Conservation (phyloP, 2,888 invertebrate species). For the Eupithecia exiguata region DNA sequence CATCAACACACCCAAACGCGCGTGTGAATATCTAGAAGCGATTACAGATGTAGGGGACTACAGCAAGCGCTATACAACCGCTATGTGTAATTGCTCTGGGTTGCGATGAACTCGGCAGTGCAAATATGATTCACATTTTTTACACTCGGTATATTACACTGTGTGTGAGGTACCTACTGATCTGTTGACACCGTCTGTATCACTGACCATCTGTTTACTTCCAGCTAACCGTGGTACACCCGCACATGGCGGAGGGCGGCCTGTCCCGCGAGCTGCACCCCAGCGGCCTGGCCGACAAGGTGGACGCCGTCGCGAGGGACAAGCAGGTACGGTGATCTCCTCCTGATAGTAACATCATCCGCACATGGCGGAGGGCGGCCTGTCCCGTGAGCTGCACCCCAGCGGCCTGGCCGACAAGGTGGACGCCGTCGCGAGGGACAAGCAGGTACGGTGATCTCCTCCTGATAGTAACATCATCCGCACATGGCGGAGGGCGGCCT, state of each 20-base stretch:
- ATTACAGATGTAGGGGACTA: too few species aligned
- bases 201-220: slow-evolving; percentile 18
- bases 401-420: slow-evolving; percentile 79
- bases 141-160: not conserved
- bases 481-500: slow-evolving; percentile 82
- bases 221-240: slow-evolving; percentile 94
- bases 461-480: slow-evolving; percentile 85
- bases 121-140: not conserved
- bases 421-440: slow-evolving; percentile 71
- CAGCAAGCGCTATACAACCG: too few species aligned
- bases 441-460: slow-evolving; percentile 47
- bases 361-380: slow-evolving; percentile 81
- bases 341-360: slow-evolving; percentile 85
- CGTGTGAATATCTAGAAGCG: too few species aligned
- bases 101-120: too few species aligned
- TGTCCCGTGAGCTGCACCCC: slow-evolving; percentile 79
- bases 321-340: slow-evolving; percentile 49
- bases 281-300: slow-evolving; percentile 78
- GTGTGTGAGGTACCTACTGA: too few species aligned
- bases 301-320: slow-evolving; percentile 72
- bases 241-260: slow-evolving; percentile 84
- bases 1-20: too few species aligned
- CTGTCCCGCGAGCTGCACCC: slow-evolving; percentile 80
- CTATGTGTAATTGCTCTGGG: too few species aligned
- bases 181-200: not conserved